Base-by-base conservation (phyloP, 1,140 invertebrate species). In the Trachelipus rathkii region DNA sequence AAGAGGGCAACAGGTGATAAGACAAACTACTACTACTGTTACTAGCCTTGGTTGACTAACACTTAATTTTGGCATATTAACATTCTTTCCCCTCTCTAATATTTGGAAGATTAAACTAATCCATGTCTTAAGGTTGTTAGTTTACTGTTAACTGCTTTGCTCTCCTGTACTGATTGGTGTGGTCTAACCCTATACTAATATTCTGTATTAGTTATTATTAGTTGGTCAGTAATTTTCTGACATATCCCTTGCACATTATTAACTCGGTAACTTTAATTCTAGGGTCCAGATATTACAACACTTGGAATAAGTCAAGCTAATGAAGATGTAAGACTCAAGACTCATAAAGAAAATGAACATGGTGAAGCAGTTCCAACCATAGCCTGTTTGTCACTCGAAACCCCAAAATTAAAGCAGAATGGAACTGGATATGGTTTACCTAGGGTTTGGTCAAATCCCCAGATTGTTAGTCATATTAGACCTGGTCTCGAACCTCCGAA, bases 391-490 rank as follows among this genome's bases (percentile, higher is more conserved):
- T 67, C 80, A 7, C 23, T 74, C 24, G 75, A 77, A 66, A 19
- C 73, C 11, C 24, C 60, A 50, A 70, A 24, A 67, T 44, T 73
- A 11, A 46, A 53, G n/a, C 43, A 72, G 66, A 69, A 76, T 4
- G 77, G 74, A 45, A 74, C 73, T 13, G 23, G 50, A 15, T 19
- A 60, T 19, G 85, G 86, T 1, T 85, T 93, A 79, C 92, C 92
- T 0, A 86, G 90, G 77, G 90, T 91, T 77, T 93, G 92, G 92
- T 93, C 91, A 46, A 87, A 91, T 80, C 92, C 92, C 15, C 84
- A 86, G 78, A 82, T 87, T 43, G 85, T 84, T 10, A 81, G 84
- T 76, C 86, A 86, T 79, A 87, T 88, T 66, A 84, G 86, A 84
- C 83, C 84, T 44, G 83, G 85, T 71, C 80, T 88, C 70, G 86